A percentile compares a stretch with the other conserved stretches of the same genome.
phyloP scores from a whole-genome alignment of 2,888 invertebrate genomes.

The Drosophila formosana region DNA sequence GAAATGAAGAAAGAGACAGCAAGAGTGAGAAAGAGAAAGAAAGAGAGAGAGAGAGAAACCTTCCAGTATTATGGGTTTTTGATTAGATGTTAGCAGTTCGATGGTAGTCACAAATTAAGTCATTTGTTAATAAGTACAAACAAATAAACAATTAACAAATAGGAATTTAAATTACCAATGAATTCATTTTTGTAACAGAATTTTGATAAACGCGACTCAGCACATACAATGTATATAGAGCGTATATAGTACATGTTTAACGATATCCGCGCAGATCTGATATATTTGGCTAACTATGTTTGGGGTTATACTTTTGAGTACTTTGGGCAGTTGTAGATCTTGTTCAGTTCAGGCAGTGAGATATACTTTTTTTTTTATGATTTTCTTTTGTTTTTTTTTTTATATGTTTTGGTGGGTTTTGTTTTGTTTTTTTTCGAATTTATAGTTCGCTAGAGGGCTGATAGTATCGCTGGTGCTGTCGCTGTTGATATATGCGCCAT shows the following conservation, averaged over 20 bases:
- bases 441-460: constrained; percentile 85
- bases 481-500: constrained; percentile 85
- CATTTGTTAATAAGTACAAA: constrained; percentile 53
- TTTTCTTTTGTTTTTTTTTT: constrained; percentile 6
- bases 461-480: constrained; percentile 84
- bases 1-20: constrained; percentile 5
- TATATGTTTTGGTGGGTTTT: constrained; percentile 54
- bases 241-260: constrained; percentile 54
- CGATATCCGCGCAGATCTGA: constrained; percentile 44
- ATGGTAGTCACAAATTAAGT: constrained; percentile 38
- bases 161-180: constrained; percentile 72
- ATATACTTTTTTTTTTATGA: constrained; percentile 5
- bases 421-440: constrained; percentile 29
- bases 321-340: constrained; percentile 42
- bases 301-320: constrained; percentile 5
- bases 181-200: constrained; percentile 60
- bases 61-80: constrained; percentile 21
- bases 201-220: constrained; percentile 69
- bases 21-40: background rate
- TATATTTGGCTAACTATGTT: constrained; percentile 39
- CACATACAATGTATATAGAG: constrained; percentile 34
- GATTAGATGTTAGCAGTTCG: constrained; percentile 36
- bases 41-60: constrained; percentile 27
- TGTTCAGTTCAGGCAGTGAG: constrained; percentile 50
- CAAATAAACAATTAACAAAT: constrained; percentile 59